Conservation (phyloP, 2,797 vertebrate species). For the Dendrocincla tyrannina region DNA sequence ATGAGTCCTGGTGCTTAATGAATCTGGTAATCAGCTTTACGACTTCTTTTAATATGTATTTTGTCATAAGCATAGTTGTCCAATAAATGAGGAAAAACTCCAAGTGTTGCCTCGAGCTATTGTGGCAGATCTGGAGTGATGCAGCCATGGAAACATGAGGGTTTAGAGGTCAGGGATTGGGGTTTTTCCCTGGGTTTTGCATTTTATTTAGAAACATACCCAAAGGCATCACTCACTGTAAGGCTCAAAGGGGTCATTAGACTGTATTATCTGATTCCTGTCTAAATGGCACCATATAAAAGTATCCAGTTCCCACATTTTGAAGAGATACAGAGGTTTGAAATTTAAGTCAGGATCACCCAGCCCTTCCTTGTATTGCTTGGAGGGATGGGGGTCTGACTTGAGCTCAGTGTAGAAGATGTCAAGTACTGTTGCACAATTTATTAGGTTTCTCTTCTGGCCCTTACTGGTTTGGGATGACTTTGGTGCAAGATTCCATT, state of each 20-base stretch:
- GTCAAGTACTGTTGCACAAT: neutral
- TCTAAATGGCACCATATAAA: neutral
- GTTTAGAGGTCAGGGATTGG: neutral
- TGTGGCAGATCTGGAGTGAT: neutral
- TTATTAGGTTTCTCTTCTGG: neutral
- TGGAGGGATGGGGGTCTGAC: neutral
- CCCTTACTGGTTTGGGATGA: neutral
- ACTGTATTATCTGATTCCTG: neutral
- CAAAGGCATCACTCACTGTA: neutral
- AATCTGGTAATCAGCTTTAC: constrained; percentile 17
- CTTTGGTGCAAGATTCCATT: neutral
- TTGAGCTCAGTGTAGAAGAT: neutral
- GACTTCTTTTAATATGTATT: neutral
- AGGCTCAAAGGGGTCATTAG: neutral
- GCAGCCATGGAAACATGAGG: neutral
- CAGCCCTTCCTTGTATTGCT: neutral
- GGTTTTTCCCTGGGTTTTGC: neutral
- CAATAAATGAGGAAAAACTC: neutral
- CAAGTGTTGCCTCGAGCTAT: neutral
- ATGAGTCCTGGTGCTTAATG: constrained; percentile 16
- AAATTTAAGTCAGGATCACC: neutral
- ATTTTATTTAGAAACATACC: neutral
- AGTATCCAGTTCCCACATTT: neutral
- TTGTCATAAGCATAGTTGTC: neutral
- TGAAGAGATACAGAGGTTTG: neutral